A percentile compares a stretch with the other conserved stretches of the same genome.
Conservation (phyloP, 2,888 invertebrate species). For the Nephrotoma flavescens region DNA sequence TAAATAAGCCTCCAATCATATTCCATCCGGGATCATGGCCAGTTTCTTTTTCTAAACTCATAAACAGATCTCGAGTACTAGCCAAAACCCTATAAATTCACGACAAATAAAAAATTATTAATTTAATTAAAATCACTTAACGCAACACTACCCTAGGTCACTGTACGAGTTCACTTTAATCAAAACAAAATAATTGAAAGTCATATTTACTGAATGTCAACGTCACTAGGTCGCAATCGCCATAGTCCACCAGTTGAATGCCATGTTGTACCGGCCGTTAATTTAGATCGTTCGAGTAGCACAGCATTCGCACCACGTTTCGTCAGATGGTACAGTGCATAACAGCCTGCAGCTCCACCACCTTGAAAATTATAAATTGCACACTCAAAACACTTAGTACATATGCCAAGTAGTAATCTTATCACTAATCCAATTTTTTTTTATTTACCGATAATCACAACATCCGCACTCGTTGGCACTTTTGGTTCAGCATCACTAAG, state of each 20-base stretch:
- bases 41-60: constrained; percentile 58
- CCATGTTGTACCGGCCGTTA: constrained; percentile 52
- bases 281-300: constrained; percentile 58
- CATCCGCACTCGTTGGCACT: constrained; percentile 41
- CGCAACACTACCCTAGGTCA: not conserved
- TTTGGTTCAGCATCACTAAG: not conserved
- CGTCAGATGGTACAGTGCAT: constrained; percentile 66
- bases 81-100: constrained; percentile 36
- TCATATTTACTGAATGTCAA: constrained; percentile 46
- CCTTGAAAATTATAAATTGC: constrained; percentile 31
- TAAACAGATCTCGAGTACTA: constrained; percentile 53
- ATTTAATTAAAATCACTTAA: not conserved
- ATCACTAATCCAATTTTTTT: not conserved
- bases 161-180: not conserved
- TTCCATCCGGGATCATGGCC: constrained; percentile 75
- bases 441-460: constrained; percentile 55
- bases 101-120: not conserved
- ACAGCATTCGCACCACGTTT: constrained; percentile 63
- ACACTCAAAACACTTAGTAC: not conserved
- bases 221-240: constrained; percentile 71
- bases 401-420: not conserved
- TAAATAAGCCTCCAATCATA: constrained; percentile 80
- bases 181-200: not conserved
- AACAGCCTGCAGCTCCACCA: constrained; percentile 80
- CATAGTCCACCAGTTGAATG: constrained; percentile 52